Conservation (phyloP, 2,797 vertebrate species). For the Lithobates sylvaticus region DNA sequence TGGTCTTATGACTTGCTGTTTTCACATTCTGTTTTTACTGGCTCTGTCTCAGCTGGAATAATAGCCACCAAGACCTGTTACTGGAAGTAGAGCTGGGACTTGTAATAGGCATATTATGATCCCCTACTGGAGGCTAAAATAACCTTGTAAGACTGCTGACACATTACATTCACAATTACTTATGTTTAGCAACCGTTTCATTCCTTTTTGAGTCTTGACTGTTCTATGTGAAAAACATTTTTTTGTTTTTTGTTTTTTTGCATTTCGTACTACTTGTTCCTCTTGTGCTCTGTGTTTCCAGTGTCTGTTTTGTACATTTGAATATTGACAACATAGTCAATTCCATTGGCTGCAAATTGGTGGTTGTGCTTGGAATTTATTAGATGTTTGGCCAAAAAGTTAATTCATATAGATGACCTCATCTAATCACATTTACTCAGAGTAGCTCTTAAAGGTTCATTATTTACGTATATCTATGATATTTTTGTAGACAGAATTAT, state of each 20-base stretch:
- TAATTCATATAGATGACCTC: too few relatives aligned
- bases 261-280: not conserved
- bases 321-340: not conserved
- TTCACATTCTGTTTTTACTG: slow-evolving; percentile 59
- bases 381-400: too few relatives aligned
- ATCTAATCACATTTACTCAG: too few relatives aligned
- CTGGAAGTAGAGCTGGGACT: slow-evolving; percentile 54
- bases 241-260: not conserved
- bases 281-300: not conserved
- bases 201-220: not conserved
- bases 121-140: slow-evolving; percentile 1
- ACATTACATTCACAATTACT: not conserved
- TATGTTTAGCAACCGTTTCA: not conserved
- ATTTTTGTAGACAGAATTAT: too few relatives aligned
- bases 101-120: slow-evolving; percentile 49
- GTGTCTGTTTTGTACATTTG: not conserved
- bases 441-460: too few relatives aligned
- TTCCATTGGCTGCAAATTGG: too few relatives aligned
- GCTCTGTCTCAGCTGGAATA: slow-evolving; percentile 57
- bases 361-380: too few relatives aligned
- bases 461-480: too few relatives aligned
- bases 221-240: not conserved
- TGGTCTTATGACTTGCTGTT: slow-evolving; percentile 58
- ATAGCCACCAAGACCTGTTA: slow-evolving; percentile 53
- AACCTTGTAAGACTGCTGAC: slow-evolving; percentile 14